A percentile compares a stretch with the other conserved stretches of the same genome.
phyloP scores from a whole-genome alignment of 2,113 vertebrate genomes.

The Anser brachyrhynchus region DNA sequence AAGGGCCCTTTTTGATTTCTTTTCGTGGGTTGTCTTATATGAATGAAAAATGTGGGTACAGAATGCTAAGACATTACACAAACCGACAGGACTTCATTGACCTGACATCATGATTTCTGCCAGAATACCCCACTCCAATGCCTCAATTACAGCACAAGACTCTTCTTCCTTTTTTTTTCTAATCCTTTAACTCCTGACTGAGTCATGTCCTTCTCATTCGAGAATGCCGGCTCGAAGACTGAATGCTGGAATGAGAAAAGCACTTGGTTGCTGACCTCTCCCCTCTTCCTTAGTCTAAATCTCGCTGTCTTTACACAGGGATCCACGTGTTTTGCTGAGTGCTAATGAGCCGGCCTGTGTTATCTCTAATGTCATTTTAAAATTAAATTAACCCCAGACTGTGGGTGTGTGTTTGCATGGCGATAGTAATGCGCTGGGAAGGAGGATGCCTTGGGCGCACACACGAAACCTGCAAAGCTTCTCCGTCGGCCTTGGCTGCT shows the following conservation, averaged over 20 bases:
- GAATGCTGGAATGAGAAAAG: neutral
- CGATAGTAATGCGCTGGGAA: slow-evolving; percentile 50
- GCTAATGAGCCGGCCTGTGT: slow-evolving; percentile 61
- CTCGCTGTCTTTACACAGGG: neutral
- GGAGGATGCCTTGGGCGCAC: slow-evolving; percentile 68
- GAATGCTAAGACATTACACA: neutral
- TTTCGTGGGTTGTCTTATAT: neutral
- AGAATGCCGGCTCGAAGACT: neutral
- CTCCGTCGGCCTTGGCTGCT: slow-evolving; percentile 58
- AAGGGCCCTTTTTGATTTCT: neutral
- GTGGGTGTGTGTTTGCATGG: slow-evolving; percentile 68
- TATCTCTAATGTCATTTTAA: slow-evolving; percentile 55
- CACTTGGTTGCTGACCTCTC: neutral
- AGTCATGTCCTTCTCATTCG: neutral
- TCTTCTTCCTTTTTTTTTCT: neutral
- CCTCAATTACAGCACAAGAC: neutral
- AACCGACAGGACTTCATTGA: neutral
- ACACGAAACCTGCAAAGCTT: slow-evolving; percentile 66
- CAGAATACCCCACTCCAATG: neutral
- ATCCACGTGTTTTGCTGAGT: slow-evolving; percentile 52
- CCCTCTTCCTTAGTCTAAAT: neutral
- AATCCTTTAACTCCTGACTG: neutral
- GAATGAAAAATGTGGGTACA: neutral
- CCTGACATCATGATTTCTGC: neutral
- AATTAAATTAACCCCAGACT: slow-evolving; percentile 66